phyloP scores from a whole-genome alignment of 2,888 invertebrate genomes.

The Miltochrista miniata region DNA sequence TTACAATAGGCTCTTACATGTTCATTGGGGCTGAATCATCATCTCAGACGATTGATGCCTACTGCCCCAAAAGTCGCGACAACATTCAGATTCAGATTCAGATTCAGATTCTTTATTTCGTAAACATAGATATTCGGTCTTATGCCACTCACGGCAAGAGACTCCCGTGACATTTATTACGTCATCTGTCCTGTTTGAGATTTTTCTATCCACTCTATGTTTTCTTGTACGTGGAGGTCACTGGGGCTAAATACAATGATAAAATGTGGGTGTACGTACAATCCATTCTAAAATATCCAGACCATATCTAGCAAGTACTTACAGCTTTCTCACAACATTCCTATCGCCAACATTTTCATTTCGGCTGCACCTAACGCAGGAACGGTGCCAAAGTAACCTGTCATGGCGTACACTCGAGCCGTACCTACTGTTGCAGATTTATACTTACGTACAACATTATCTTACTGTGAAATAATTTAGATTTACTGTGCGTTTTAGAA shows the following conservation, averaged over 20 bases:
- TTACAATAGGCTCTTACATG: too few relatives aligned
- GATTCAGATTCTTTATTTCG: too few relatives aligned
- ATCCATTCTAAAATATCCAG: neutral
- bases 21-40: too few relatives aligned
- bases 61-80: too few relatives aligned
- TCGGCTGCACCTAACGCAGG: slow-evolving; percentile 46
- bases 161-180: too few relatives aligned
- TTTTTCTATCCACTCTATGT: too few relatives aligned
- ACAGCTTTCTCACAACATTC: slow-evolving; percentile 5
- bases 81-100: too few relatives aligned
- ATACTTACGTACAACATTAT: slow-evolving; percentile 29
- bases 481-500: slow-evolving; percentile 2
- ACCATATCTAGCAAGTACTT: slow-evolving; percentile 2
- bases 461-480: slow-evolving; percentile 9
- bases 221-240: too few relatives aligned
- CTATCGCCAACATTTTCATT: slow-evolving; percentile 42
- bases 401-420: slow-evolving; percentile 31
- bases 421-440: slow-evolving; percentile 39
- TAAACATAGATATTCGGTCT: too few relatives aligned
- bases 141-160: too few relatives aligned
- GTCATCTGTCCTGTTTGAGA: too few relatives aligned
- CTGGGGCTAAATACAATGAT: neutral
- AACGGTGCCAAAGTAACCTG: slow-evolving; percentile 67
- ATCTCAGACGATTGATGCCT: too few relatives aligned
- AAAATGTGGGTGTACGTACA: neutral